These are phyloP conservation scores for Folsomia manolachei DNA, from an alignment of 2,888 invertebrate species.

Conservation along the genomic window DNA sequence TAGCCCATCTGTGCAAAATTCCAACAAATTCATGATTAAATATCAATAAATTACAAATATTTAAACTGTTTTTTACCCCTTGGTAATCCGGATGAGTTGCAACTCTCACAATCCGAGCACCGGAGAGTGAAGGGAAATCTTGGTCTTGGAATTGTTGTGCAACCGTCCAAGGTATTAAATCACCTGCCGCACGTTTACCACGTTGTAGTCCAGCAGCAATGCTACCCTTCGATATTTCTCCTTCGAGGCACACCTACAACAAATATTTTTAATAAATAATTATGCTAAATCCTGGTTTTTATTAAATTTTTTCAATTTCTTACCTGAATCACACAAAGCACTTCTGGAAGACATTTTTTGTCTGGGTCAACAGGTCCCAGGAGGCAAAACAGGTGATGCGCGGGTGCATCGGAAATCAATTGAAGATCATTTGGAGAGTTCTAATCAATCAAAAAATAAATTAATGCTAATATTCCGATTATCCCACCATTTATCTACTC, in stretches of 20 bases:
- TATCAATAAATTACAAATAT: not conserved
- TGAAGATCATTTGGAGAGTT: constrained; percentile 98
- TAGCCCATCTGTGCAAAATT: constrained; percentile 83
- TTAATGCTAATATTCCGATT: constrained; percentile 12
- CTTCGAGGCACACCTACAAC: constrained; percentile 64
- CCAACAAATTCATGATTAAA: constrained; percentile 9
- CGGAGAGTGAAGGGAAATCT: constrained; percentile 84
- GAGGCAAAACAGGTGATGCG: constrained; percentile 93
- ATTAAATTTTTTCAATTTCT: constrained; percentile 21
- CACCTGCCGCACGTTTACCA: constrained; percentile 89
- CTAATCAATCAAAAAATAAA: constrained; percentile 55
- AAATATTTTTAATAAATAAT: not conserved
- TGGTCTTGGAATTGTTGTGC: constrained; percentile 93
- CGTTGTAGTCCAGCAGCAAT: constrained; percentile 75
- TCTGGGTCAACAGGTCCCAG: constrained; percentile 78
- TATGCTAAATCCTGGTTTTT: too few relatives aligned
- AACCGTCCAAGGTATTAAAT: constrained; percentile 97
- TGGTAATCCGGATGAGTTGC: constrained; percentile 98
- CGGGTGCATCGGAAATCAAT: constrained; percentile 97
- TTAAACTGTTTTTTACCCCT: constrained; percentile 61
- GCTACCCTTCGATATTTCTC: constrained; percentile 63
- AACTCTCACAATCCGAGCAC: constrained; percentile 89
- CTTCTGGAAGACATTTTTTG: constrained; percentile 74
- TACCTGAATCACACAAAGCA: constrained; percentile 86
- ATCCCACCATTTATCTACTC: constrained; percentile 7